Evolutionary conservation across 53 echinoderm and acorn worm genomes (phyloP).

Genomic region (Astropecten irregularis): DNA sequence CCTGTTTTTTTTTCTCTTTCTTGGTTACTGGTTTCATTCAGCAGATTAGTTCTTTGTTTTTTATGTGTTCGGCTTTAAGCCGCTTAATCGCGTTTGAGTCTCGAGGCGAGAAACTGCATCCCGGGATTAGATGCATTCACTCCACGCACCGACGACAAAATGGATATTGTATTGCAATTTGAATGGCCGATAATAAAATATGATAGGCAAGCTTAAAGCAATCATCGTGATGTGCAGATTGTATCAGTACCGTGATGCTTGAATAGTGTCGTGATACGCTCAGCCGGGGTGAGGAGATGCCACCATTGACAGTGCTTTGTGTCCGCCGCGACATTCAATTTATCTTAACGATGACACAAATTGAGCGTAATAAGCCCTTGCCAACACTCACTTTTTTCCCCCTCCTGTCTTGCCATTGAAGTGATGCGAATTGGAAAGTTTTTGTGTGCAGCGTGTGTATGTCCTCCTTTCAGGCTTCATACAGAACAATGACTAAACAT

Average conservation of each 20-base stretch:
- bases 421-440: constrained; percentile 16
- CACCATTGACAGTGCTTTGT: constrained; percentile 22
- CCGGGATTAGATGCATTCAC: constrained; percentile 30
- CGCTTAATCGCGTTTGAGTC: constrained; percentile 44
- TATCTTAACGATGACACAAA: constrained; percentile 55
- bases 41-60: constrained; percentile 48
- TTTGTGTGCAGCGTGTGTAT: too few relatives aligned
- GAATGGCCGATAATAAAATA: constrained; percentile 50
- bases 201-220: constrained; percentile 55
- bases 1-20: background rate
- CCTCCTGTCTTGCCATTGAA: constrained; percentile 23
- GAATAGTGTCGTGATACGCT: background rate
- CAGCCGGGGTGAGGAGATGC: constrained; percentile 3
- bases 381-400: constrained; percentile 35
- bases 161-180: constrained; percentile 48
- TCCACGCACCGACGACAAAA: constrained; percentile 25
- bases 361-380: constrained; percentile 49
- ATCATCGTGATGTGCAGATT: constrained; percentile 56
- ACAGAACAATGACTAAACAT: constrained; percentile 20
- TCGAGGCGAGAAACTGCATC: constrained; percentile 57
- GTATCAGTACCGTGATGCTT: too few relatives aligned
- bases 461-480: constrained; percentile 18
- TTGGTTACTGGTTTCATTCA: background rate
- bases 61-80: constrained; percentile 42
- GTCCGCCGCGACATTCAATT: constrained; percentile 33